Base-by-base conservation (phyloP, 1,140 invertebrate species). In the Scaptomyza hsui region DNA sequence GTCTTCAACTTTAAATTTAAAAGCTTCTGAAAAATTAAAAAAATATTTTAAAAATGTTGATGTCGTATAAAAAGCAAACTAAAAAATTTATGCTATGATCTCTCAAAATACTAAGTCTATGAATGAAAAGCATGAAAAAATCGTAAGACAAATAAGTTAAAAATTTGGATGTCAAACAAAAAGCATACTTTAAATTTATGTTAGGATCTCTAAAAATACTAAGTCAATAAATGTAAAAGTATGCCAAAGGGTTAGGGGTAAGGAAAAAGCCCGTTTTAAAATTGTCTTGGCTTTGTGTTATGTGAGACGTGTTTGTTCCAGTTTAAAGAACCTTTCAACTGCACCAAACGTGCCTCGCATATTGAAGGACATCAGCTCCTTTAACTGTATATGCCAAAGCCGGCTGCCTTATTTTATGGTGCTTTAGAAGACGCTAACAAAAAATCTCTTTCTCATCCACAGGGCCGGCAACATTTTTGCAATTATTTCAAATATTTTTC, bases 401-500 rank as follows among this genome's bases (percentile, higher is more conserved):
- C 32, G 29, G 29, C 7, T n/a, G 3, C 6, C 26, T 29, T 12
- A 3, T n/a, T 37, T 37, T 37, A 37, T 35, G 12, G 12, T 52
- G 35, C 15, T 42, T 62, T 29, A 29, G 21, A 51, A 62, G 45
- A 62, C 29, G 19, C 32, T 41, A 26, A 21, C 19, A 21, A 48
- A 51, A 10, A 37, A 41, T 16, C 26, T 39, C 1, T 16, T n/a
- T n/a, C 12, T 6, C 32, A 44, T 44, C 24, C 21, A 24, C n/a
- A 39, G 44, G 18, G 51, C 41, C 48, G 29, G 41, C 71, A 86
- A 75, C 81, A 82, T 88, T 86, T 86, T 88, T 82, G 71, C 82
- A 86, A 86, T 86, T 86, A 86, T 86, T 86, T 88, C 82, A 86
- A 86, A 88, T 88, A 86, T 86, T 86, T 86, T 86, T 86, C 82